A percentile compares a stretch with the other conserved stretches of the same genome.
Conservation (phyloP, 2,113 vertebrate genomes). For the Hippopotamus amphibius region DNA sequence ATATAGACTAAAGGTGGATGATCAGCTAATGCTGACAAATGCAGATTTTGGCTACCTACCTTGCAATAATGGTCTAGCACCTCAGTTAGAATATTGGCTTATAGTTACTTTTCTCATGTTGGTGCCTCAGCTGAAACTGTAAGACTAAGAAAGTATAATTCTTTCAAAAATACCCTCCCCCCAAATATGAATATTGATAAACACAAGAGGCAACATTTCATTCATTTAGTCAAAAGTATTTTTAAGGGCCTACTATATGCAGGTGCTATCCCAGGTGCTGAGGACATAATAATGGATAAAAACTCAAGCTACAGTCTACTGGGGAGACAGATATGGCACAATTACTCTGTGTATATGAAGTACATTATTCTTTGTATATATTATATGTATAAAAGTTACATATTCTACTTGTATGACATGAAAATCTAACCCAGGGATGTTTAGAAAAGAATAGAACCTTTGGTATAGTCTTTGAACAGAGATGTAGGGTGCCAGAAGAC, state of each 20-base stretch:
- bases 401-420: neutral
- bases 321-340: neutral
- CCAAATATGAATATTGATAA: neutral
- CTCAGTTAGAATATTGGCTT: neutral
- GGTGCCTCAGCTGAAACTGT: neutral
- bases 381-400: neutral
- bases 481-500: neutral
- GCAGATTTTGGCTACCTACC: neutral
- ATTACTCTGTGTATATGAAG: neutral
- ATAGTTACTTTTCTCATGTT: constrained; percentile 5
- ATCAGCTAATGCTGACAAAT: neutral
- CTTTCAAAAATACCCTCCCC: neutral
- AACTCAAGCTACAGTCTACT: neutral
- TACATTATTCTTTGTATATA: neutral
- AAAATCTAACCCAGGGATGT: neutral
- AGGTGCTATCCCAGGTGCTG: neutral
- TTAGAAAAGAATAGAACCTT: neutral
- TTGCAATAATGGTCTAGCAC: neutral
- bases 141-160: neutral
- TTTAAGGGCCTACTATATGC: neutral
- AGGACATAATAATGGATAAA: neutral
- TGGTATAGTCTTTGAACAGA: neutral
- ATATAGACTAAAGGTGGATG: neutral
- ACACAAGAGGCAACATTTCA: neutral
- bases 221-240: constrained; percentile 35